A percentile compares a stretch with the other conserved stretches of the same genome.
These are phyloP conservation scores for Rhodinocichla rosea DNA, from an alignment of 2,113 vertebrate species.

Conservation along the genomic window DNA sequence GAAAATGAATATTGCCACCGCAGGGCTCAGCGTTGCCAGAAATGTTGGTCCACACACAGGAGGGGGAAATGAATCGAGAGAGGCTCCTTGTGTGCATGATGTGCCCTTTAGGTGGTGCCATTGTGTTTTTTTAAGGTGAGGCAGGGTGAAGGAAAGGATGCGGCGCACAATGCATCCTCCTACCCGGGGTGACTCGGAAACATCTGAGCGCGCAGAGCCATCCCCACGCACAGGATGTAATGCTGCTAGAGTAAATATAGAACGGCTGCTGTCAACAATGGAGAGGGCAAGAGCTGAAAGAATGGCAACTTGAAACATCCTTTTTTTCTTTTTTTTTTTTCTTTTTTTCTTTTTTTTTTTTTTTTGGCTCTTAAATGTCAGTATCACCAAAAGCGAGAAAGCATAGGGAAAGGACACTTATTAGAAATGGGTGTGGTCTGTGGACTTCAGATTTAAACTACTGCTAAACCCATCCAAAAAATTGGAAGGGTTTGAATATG, in stretches of 20 bases:
- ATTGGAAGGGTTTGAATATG: background rate
- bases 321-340: too few relatives aligned
- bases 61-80: accelerated
- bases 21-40: background rate
- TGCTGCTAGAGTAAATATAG: constrained; percentile 23
- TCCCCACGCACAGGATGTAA: constrained; percentile 20
- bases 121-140: constrained; percentile 57
- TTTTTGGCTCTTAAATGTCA: background rate
- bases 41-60: accelerated
- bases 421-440: accelerated
- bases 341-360: too few relatives aligned
- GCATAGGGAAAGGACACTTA: accelerated
- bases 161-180: background rate
- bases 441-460: background rate
- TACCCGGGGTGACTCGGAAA: constrained; percentile 25
- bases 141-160: background rate
- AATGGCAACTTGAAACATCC: background rate
- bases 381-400: background rate
- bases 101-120: constrained; percentile 70
- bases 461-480: background rate
- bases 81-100: background rate
- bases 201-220: background rate
- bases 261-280: background rate
- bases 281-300: background rate
- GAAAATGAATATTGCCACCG: background rate